phyloP scores from a whole-genome alignment of 2,113 vertebrate genomes.

The western clawed frog (Xenopus tropicalis) region DNA sequence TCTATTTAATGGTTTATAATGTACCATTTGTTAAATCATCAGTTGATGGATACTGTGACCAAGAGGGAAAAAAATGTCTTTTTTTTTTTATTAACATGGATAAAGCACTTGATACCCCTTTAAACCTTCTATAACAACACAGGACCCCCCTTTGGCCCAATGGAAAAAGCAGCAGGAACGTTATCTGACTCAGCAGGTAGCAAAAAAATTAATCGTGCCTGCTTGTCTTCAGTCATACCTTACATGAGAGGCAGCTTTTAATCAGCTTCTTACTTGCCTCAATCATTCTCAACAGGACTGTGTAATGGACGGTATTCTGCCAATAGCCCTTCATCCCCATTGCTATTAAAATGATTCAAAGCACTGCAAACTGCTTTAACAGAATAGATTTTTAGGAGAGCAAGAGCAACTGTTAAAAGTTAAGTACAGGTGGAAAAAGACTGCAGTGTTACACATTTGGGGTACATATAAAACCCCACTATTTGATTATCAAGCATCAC shows the following conservation, averaged over 20 bases:
- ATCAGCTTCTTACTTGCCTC: conserved; percentile 34
- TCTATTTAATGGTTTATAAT: conserved; percentile 36
- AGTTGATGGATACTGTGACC: conserved; percentile 25
- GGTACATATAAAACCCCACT: too few species aligned
- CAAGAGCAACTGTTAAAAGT: too few species aligned
- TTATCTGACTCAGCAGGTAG: conserved; percentile 33
- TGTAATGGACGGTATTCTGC: conserved; percentile 29
- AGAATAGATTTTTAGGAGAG: not conserved
- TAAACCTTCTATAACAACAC: conserved; percentile 26
- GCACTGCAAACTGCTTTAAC: conserved; percentile 6
- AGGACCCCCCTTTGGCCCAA: conserved; percentile 28
- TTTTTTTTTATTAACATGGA: conserved; percentile 37
- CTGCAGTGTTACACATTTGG: too few species aligned
- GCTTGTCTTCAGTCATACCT: conserved; percentile 41
- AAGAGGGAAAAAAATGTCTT: conserved; percentile 22
- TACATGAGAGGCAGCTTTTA: conserved; percentile 33
- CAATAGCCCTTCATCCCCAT: conserved; percentile 15
- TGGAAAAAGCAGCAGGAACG: conserved; percentile 35
- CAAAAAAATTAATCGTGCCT: conserved; percentile 31
- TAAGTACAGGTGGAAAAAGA: too few species aligned
- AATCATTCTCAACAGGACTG: conserved; percentile 31
- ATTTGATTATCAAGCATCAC: too few species aligned
- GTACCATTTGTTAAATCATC: conserved; percentile 32
- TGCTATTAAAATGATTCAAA: conserved; percentile 21
- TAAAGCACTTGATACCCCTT: conserved; percentile 34